Conservation (phyloP, 1,140 invertebrate genomes). For the Hyles euphorbiae region DNA sequence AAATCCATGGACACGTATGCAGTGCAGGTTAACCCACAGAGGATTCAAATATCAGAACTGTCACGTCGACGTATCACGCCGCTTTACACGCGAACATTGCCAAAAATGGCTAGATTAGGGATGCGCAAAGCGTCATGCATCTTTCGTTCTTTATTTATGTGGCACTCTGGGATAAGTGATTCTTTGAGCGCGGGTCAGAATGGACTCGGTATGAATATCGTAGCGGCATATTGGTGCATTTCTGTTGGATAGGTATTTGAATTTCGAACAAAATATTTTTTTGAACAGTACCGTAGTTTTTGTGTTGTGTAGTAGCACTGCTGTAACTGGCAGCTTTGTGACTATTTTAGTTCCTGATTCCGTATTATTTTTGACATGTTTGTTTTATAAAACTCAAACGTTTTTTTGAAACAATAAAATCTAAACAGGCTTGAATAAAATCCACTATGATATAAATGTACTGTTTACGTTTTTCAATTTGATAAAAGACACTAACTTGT, state of each 20-base stretch:
- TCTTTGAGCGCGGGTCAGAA: too few species aligned
- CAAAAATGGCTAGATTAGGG: conserved; percentile 2
- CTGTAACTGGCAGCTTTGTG: too few species aligned
- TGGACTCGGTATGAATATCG: background rate
- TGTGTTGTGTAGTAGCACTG: too few species aligned
- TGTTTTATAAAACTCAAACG: background rate
- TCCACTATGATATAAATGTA: too few species aligned
- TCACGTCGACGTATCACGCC: conserved; percentile 7
- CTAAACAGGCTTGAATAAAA: background rate
- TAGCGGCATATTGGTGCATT: background rate
- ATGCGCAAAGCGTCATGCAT: background rate
- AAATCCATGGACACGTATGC: conserved; percentile 5
- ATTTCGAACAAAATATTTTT: too few species aligned
- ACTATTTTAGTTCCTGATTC: too few species aligned
- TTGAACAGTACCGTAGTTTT: too few species aligned
- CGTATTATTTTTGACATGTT: background rate
- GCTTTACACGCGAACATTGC: conserved; percentile 1
- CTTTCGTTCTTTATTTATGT: too few species aligned
- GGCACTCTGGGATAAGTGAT: too few species aligned
- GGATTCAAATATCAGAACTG: conserved; percentile 11
- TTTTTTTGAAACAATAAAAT: background rate
- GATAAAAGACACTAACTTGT: too few species aligned
- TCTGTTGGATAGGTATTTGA: too few species aligned
- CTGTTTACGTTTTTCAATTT: too few species aligned
- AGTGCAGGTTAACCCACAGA: conserved; percentile 7